A percentile compares a stretch with the other conserved stretches of the same genome.
These are phyloP conservation scores for Ictalurus furcatus DNA, from an alignment of 2,113 vertebrate genomes.

Conservation along the genomic window DNA sequence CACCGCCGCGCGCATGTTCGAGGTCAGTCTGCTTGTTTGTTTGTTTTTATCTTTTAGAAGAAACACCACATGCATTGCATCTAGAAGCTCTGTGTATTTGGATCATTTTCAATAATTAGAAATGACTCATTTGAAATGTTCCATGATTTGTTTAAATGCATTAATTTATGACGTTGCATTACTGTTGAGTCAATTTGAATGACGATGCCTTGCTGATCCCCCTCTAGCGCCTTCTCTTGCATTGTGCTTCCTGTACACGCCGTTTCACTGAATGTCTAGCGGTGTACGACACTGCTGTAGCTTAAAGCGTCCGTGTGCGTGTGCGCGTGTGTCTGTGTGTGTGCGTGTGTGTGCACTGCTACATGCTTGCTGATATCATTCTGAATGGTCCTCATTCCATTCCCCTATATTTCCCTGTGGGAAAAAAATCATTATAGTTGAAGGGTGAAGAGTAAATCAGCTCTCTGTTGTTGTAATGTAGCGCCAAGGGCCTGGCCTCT, in stretches of 20 bases:
- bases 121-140: neutral
- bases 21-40: constrained; percentile 77
- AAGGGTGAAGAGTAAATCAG: constrained; percentile 29
- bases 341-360: constrained; percentile 37
- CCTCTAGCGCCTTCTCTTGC: constrained; percentile 37
- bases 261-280: constrained; percentile 20
- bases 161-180: neutral
- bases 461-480: constrained; percentile 59
- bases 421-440: constrained; percentile 5
- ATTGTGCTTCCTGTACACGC: constrained; percentile 28
- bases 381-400: constrained; percentile 33
- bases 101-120: neutral
- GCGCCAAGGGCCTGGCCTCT: constrained; percentile 79
- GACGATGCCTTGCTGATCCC: constrained; percentile 31
- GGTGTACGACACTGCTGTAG: constrained; percentile 16
- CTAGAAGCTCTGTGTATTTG: neutral
- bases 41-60: neutral
- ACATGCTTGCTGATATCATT: constrained; percentile 48
- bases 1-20: constrained; percentile 97
- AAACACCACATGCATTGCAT: neutral
- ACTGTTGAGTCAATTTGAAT: constrained; percentile 8
- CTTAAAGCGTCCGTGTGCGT: constrained; percentile 1
- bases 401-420: neutral
- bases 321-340: neutral
- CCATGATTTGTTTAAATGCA: neutral